Evolutionary conservation across 1,140 invertebrate genomes (phyloP), one percentile per base, ranked within the genome.

Genomic region (Dreissena polymorpha): DNA sequence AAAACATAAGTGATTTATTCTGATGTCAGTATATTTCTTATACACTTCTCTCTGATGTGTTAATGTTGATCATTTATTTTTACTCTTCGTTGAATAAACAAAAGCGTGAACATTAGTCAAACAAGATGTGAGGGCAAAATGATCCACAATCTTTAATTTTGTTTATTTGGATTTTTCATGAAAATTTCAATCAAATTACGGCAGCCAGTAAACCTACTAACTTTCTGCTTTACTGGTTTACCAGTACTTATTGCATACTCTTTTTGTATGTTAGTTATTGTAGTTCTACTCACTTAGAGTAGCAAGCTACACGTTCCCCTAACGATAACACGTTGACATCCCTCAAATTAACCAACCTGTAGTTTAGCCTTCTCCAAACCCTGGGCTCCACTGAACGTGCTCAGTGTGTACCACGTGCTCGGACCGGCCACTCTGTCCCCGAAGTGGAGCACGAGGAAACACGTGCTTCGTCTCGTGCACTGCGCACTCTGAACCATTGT

Each of bases 361-460:
- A 88, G 67, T 53, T 68, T 87, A 69, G 85, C 84, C 50, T 86
- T 88, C 65, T 72, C 75, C 71, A 88, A 55, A 57, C 87, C 85
- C 65, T 70, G 77, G 23, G 74, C 80, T 51, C 72, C 75, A 55
- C 65, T 83, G 57, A 85, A 88, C 39, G 74, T 64, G 16, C 82
- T 84, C 10, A 89, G 83, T 16, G 86, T 69, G 7, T 86, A 63
- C 82, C 78, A 88, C 27, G 83, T 85, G 8, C 67, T 69, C 18
- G 77, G 76, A 27, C 57, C 80, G 57, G 71, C 83, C 14, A 55
- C 49, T 27, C 70, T 51, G 25, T 84, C 78, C 14, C 86, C 88
- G 21, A 87, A 55, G 68, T 86, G 81, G 73, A 87, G 87, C 55
- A 75, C 84, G 14, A 90, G 76, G 64, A 90, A 89, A 67, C 88